Percentiles rank a stretch among this genome's conserved stretches.
Conservation (phyloP, 2,888 invertebrate genomes). For the Parasteatoda lunata region DNA sequence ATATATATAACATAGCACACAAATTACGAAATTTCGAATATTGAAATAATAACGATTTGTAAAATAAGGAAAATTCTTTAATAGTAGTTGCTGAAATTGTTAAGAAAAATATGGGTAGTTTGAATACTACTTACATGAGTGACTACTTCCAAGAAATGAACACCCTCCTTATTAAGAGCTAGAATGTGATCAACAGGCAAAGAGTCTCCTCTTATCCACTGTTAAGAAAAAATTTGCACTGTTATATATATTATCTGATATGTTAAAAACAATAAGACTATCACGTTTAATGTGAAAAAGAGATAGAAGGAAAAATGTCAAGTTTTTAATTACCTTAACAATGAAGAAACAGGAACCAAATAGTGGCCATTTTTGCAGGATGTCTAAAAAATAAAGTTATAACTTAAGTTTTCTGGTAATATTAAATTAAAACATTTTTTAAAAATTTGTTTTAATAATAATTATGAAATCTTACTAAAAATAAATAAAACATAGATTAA, state of each 20-base stretch:
- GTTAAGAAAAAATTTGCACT: neutral
- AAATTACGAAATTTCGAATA: too few relatives aligned
- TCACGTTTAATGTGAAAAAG: neutral
- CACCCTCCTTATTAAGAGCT: slow-evolving; percentile 93
- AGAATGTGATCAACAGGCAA: slow-evolving; percentile 90
- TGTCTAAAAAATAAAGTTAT: slow-evolving; percentile 79
- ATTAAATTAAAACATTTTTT: too few relatives aligned
- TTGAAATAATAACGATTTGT: neutral
- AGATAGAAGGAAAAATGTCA: neutral
- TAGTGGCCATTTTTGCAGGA: slow-evolving; percentile 93
- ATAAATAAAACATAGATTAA: too few relatives aligned
- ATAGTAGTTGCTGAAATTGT: neutral
- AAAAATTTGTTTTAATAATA: too few relatives aligned
- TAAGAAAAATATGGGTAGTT: neutral
- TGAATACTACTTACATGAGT: slow-evolving; percentile 82
- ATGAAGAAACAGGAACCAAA: slow-evolving; percentile 99
- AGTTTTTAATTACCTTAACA: slow-evolving; percentile 78
- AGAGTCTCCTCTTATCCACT: slow-evolving; percentile 76
- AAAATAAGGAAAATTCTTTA: neutral
- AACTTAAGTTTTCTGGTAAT: too few relatives aligned
- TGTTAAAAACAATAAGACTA: neutral
- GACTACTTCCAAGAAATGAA: slow-evolving; percentile 92
- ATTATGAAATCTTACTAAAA: too few relatives aligned
- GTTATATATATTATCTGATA: neutral
- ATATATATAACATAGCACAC: too few relatives aligned